phyloP scores from a whole-genome alignment of 2,113 vertebrate species.

The Salminus brasiliensis region DNA sequence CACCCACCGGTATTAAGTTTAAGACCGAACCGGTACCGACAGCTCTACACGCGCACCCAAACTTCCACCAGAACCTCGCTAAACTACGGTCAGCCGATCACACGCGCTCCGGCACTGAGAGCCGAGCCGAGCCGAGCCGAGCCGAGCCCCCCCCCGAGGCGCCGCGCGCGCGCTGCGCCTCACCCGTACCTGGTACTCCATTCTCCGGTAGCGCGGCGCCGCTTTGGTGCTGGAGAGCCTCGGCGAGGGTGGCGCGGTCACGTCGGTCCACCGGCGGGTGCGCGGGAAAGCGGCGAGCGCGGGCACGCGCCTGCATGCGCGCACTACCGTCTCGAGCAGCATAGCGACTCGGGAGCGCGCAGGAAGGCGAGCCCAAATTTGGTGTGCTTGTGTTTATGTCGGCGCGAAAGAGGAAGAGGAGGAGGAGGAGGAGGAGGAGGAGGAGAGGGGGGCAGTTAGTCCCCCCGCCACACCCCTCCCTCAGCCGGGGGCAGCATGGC shows the following conservation, averaged over 20 bases:
- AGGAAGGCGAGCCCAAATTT: conserved; percentile 62
- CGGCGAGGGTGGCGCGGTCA: conserved; percentile 13
- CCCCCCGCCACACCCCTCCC: conserved; percentile 13
- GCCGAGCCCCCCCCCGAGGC: too few relatives aligned
- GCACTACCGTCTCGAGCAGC: conserved; percentile 56
- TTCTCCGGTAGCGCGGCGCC: conserved; percentile 74
- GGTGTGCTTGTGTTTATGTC: conserved; percentile 28
- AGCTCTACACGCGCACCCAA: too few relatives aligned
- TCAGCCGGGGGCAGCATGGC: neutral
- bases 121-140: too few relatives aligned
- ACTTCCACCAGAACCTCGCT: too few relatives aligned
- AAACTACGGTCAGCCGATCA: too few relatives aligned
- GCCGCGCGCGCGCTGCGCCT: too few relatives aligned
- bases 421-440: too few relatives aligned
- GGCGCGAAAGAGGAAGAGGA: too few relatives aligned
- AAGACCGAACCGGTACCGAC: too few relatives aligned
- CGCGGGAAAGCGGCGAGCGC: conserved; percentile 47
- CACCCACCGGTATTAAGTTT: too few relatives aligned
- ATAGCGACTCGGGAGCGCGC: conserved; percentile 16
- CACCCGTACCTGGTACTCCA: conserved; percentile 88
- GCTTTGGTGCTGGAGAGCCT: conserved; percentile 70
- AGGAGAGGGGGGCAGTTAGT: conserved; percentile 35
- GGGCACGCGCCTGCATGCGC: conserved; percentile 46
- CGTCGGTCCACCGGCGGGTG: conserved; percentile 20
- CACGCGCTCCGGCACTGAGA: too few relatives aligned